phyloP scores from a whole-genome alignment of 2,888 invertebrate genomes.

The Acanthacorydalis orientalis region DNA sequence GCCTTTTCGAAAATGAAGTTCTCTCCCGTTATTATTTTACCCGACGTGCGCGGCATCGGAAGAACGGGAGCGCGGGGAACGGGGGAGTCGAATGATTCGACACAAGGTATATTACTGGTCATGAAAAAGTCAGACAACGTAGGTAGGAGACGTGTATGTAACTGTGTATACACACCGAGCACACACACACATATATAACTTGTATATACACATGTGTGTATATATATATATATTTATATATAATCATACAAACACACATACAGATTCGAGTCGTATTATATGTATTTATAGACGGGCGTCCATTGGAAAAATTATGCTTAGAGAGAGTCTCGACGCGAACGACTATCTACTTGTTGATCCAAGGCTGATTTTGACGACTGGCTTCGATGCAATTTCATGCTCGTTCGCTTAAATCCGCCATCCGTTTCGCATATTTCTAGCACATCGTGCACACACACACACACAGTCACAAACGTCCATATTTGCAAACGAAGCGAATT shows the following conservation, averaged over 20 bases:
- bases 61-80: background rate
- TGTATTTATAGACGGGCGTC: conserved; percentile 3
- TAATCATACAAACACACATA: too few species aligned
- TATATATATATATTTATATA: too few species aligned
- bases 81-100: background rate
- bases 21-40: background rate
- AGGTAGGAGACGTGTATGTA: background rate
- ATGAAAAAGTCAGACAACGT: background rate
- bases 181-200: background rate
- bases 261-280: background rate
- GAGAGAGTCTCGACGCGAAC: too few species aligned
- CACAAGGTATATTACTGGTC: background rate
- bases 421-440: too few species aligned
- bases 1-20: conserved; percentile 2
- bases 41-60: background rate
- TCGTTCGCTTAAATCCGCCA: too few species aligned
- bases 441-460: too few species aligned
- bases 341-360: too few species aligned
- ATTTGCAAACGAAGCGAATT: too few species aligned
- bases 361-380: too few species aligned
- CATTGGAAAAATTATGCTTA: conserved; percentile 3
- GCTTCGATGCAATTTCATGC: too few species aligned
- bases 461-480: too few species aligned
- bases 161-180: too few species aligned
- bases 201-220: background rate